Base-by-base conservation (phyloP, 2,888 invertebrate genomes). In the Lymantria dispar region DNA sequence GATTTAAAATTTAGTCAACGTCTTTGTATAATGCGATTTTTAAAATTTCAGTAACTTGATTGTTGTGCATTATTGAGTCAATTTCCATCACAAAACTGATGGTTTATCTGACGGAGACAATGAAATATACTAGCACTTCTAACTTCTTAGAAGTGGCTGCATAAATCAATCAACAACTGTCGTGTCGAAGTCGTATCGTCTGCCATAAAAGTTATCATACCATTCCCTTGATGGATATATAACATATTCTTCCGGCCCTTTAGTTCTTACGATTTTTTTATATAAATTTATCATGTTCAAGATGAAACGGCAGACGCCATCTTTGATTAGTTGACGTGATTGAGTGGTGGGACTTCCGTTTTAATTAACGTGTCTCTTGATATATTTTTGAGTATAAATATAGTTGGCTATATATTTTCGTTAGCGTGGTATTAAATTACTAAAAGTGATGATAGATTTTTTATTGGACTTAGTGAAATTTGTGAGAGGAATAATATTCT, bases 301-400 rank as follows among this genome's bases (percentile, higher is more conserved):
- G 83, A 83, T 85, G 83, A 85, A 85, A 83, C 80, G 69, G 59
- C 76, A 77, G 79, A 77, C 80, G 80, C 83, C 80, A 72, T 66
- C 74, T 85, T 83, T 83, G 82, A 80, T 76, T 73, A 52, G 48
- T 59, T 67, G 83, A 83, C 84, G 85, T 74, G 85, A 86, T 86
- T 75, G 85, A 85, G 78, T 72, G 75, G 64, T 66, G 62, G 47
- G 64, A 76, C 76, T 82, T 80, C 82, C 81, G 78, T 78, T 75
- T 74, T 70, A 74, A 76, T 76, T 74, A 75, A 73, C 74, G 68
- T 64, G 52, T 56, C 61, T 56, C 60, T 59, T 59, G 61, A 62
- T 74, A 69, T 71, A 68, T 71, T 72, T 70, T 58, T 63, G 55
- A 54, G 41, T 56, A n/a, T 55, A 45, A 52, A 54, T 63, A 53